phyloP scores from a whole-genome alignment of 2,888 invertebrate genomes.

The Euzophera pinguis region DNA sequence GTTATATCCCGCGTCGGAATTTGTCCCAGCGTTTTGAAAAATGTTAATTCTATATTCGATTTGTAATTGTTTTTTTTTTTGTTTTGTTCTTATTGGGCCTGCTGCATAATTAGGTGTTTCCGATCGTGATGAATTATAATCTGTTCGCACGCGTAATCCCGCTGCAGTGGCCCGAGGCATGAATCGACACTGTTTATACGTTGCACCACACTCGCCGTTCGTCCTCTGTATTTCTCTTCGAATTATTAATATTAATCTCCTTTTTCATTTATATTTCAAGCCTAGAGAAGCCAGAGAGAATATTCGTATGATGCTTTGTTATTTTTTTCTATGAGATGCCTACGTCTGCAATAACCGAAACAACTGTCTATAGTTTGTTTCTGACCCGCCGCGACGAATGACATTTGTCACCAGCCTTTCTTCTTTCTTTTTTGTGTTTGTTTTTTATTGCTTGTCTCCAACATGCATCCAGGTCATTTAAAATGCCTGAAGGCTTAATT shows the following conservation, averaged over 20 bases:
- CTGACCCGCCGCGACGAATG: too few relatives aligned
- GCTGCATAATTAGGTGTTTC: conserved; percentile 14
- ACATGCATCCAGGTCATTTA: too few relatives aligned
- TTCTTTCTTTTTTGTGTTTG: too few relatives aligned
- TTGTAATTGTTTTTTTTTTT: neutral
- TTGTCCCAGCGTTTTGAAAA: neutral
- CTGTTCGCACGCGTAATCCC: conserved; percentile 22
- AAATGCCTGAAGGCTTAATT: too few relatives aligned
- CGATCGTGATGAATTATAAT: conserved; percentile 24
- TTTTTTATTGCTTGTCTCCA: too few relatives aligned
- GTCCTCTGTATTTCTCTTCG: neutral
- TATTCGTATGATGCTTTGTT: neutral
- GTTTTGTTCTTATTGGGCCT: neutral
- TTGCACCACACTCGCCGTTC: conserved; percentile 11
- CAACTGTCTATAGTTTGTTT: too few relatives aligned
- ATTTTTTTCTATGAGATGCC: neutral
- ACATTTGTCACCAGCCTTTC: too few relatives aligned
- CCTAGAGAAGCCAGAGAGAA: neutral
- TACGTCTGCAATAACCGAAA: too few relatives aligned
- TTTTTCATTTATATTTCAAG: conserved; percentile 4
- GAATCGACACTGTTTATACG: conserved; percentile 19
- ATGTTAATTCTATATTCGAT: neutral
- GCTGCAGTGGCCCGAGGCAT: conserved; percentile 19
- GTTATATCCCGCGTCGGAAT: neutral
- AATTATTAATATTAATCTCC: conserved; percentile 5